Evolutionary conservation across 2,113 vertebrate species (phyloP).

Genomic region (Scolopax mira): DNA sequence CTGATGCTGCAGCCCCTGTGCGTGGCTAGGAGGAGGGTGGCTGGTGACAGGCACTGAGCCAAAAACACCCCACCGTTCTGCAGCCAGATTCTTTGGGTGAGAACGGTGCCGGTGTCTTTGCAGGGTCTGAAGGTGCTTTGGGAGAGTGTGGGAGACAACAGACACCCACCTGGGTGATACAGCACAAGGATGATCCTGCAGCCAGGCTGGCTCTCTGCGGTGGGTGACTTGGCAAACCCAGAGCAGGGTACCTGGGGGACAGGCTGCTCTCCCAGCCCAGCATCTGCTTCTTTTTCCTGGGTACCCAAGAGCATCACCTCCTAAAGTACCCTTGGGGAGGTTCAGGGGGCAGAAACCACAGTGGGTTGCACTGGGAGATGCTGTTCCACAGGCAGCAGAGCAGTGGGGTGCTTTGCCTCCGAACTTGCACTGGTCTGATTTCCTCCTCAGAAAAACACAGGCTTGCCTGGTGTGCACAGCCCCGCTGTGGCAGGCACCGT

Average conservation of each 20-base stretch:
- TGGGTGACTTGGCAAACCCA: background rate
- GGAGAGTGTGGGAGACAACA: background rate
- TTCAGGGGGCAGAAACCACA: background rate
- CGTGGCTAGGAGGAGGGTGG: background rate
- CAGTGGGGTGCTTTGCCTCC: background rate
- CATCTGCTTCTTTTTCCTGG: background rate
- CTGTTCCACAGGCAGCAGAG: background rate
- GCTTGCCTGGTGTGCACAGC: background rate
- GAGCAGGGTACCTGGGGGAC: background rate
- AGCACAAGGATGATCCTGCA: background rate
- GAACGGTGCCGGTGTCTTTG: background rate
- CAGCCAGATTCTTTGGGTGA: rapidly evolving
- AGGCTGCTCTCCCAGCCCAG: background rate
- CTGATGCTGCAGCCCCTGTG: background rate
- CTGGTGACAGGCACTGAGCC: rapidly evolving
- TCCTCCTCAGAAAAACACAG: background rate
- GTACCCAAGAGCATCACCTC: background rate
- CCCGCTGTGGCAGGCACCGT: background rate
- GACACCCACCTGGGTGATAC: no score
- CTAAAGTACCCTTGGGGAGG: background rate
- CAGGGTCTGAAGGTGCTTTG: background rate
- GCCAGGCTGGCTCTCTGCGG: background rate
- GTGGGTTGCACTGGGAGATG: background rate
- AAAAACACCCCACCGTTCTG: rapidly evolving
- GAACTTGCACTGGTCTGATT: background rate